Evolutionary conservation across 2,888 invertebrate genomes (phyloP), one percentile per base, ranked within the genome.

Genomic region (Xylota sylvarum): DNA sequence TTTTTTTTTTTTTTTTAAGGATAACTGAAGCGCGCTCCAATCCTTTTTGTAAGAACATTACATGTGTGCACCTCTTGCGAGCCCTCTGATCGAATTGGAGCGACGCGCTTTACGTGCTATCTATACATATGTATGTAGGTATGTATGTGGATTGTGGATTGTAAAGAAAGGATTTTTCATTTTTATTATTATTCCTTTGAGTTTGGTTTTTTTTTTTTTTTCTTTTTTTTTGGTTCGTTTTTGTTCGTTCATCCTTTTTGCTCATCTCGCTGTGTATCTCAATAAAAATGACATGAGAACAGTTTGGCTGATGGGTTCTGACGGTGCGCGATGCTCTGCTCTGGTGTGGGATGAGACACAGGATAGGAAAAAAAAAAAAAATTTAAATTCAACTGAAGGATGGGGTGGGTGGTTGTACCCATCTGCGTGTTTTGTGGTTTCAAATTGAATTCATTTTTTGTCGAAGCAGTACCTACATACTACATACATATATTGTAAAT

Each of bases 381-480:
- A 79, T 85, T 76, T 70, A 65, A 80, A 70, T 76, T 76, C 40
- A 5, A 52, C 55, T 37, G 37, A 23, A 4, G 48, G 14, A 37
- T 37, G 35, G 40, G 0, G 7, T 5, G 27, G 43, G 5, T 30
- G 14, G 35, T 40, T 73, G 73, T 64, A 82, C 86, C 86, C 86
- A 86, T 86, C 86, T 86, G 86, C 86, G 78, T 82, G 77, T 73
- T 86, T 82, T 78, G 86, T 82, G 86, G 86, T 86, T 73, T 82
- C 55, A 86, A 86, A 86, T 86, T 86, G 86, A 82, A 86, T 86
- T 86, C 82, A 78, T 56, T 77, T 86, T 77, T 67, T 60, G 23
- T 46, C 23, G 27, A 35, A 43, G 17, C 30, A 17, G 43, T 60
- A 48, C 62, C 23, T 30, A n/a, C n/a, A n/a, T n/a, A n/a, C n/a